These are phyloP conservation scores for Cebidichthys violaceus DNA, from an alignment of 2,113 vertebrate species.

Conservation along the genomic window DNA sequence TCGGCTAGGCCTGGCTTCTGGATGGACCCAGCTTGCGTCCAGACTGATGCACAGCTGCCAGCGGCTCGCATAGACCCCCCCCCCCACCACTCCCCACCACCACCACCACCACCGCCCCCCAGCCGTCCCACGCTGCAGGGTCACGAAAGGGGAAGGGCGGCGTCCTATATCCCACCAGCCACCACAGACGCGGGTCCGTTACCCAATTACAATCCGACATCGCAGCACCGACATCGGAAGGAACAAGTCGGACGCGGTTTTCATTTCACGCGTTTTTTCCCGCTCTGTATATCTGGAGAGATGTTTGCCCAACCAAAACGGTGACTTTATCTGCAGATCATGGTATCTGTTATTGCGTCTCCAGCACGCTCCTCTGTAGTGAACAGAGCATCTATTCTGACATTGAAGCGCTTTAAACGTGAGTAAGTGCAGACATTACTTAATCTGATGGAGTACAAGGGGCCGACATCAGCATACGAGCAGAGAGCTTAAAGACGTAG, in stretches of 20 bases:
- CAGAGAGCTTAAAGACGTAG: conserved; percentile 90
- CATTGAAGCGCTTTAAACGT: conserved; percentile 47
- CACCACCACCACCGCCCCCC: too few species aligned
- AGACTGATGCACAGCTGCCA: conserved; percentile 77
- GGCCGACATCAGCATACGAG: conserved; percentile 83
- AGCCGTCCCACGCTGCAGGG: conserved; percentile 47
- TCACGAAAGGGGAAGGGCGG: conserved; percentile 63
- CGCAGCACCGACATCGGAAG: conserved; percentile 28
- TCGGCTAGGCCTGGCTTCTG: conserved; percentile 74
- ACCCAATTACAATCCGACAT: conserved; percentile 53
- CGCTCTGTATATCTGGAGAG: background rate
- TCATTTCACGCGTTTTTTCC: background rate
- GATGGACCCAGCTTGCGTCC: conserved; percentile 73
- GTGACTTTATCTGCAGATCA: conserved; percentile 33
- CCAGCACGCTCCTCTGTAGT: conserved; percentile 6
- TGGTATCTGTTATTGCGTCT: conserved; percentile 38
- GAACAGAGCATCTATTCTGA: conserved; percentile 43
- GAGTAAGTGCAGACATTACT: conserved; percentile 67
- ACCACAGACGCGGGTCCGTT: conserved; percentile 34
- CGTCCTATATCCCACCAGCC: conserved; percentile 34
- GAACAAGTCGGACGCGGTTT: conserved; percentile 13
- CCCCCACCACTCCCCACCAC: too few species aligned
- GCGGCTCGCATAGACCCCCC: conserved; percentile 48
- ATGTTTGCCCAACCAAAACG: conserved; percentile 16
- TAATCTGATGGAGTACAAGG: conserved; percentile 66